These are phyloP conservation scores for Chrysolina americana DNA, from an alignment of 2,888 invertebrate species.

Conservation along the genomic window DNA sequence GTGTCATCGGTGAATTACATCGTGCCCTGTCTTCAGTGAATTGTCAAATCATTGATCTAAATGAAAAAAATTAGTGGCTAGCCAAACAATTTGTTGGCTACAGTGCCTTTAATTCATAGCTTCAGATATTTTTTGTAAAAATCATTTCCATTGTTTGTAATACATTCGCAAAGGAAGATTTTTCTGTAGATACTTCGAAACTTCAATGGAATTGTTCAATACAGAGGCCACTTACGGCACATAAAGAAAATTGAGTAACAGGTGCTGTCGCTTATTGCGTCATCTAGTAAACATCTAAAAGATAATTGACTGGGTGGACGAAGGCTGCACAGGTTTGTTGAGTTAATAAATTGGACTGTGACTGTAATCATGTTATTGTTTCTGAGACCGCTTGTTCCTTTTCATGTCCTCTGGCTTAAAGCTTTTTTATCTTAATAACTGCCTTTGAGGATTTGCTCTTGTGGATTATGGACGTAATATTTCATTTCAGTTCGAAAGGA, in stretches of 20 bases:
- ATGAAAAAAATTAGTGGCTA: no score
- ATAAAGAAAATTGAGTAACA: background rate
- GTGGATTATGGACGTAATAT: background rate
- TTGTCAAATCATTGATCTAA: no score
- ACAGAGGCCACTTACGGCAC: background rate
- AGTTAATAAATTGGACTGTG: constrained; percentile 61
- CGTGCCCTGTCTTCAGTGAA: no score
- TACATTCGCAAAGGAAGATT: no score
- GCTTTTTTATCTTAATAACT: constrained; percentile 40
- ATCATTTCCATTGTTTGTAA: no score
- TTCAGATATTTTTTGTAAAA: no score
- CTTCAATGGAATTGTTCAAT: background rate
- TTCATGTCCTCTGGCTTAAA: constrained; percentile 48
- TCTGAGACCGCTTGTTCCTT: constrained; percentile 51
- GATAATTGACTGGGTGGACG: constrained; percentile 1
- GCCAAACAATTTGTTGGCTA: no score
- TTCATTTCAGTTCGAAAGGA: background rate
- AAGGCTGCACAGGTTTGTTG: constrained; percentile 44
- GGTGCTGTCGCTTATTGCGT: background rate
- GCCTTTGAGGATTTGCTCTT: background rate
- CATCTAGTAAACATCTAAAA: background rate
- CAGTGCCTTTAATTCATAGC: no score
- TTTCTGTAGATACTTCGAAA: no score
- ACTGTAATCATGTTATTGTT: constrained; percentile 62
- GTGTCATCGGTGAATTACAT: no score